Percentiles rank a stretch among this genome's conserved stretches.
phyloP scores from a whole-genome alignment of 2,797 vertebrate species.

The Gephyroberyx darwinii region DNA sequence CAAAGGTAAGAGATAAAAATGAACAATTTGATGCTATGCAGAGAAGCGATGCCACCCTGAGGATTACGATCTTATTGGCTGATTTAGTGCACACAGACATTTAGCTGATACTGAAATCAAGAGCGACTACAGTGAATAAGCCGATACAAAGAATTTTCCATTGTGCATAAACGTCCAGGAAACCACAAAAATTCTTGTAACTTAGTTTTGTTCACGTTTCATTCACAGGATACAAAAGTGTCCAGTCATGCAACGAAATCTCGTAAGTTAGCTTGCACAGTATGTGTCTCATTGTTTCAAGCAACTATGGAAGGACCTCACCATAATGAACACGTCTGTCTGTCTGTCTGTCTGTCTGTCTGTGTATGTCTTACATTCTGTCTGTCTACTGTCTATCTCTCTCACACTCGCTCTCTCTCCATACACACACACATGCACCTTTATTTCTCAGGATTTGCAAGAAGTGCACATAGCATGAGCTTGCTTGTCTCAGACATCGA shows the following conservation, averaged over 20 bases:
- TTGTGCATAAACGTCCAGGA: slow-evolving; percentile 3
- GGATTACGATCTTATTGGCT: too few species aligned
- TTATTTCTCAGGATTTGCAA: slow-evolving; percentile 55
- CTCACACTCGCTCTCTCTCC: background rate
- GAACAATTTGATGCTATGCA: too few species aligned
- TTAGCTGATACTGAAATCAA: background rate
- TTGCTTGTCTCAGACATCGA: accelerated
- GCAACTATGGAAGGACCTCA: background rate
- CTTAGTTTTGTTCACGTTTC: slow-evolving; percentile 7
- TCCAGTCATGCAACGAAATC: slow-evolving; percentile 15
- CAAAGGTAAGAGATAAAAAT: slow-evolving; percentile 53
- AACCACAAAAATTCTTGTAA: slow-evolving; percentile 12
- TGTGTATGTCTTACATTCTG: background rate
- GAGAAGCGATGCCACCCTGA: too few species aligned
- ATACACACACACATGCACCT: slow-evolving; percentile 3
- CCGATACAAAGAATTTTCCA: background rate
- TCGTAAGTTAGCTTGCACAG: slow-evolving; percentile 56
- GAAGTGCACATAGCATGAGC: accelerated
- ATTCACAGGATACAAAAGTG: slow-evolving; percentile 14
- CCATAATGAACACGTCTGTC: background rate
- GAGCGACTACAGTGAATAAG: background rate
- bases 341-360: background rate
- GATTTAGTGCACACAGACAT: too few species aligned
- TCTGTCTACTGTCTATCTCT: background rate
- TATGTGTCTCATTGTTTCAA: background rate